Conservation (phyloP, 1,140 invertebrate species). For the Mactra quadrangularis region DNA sequence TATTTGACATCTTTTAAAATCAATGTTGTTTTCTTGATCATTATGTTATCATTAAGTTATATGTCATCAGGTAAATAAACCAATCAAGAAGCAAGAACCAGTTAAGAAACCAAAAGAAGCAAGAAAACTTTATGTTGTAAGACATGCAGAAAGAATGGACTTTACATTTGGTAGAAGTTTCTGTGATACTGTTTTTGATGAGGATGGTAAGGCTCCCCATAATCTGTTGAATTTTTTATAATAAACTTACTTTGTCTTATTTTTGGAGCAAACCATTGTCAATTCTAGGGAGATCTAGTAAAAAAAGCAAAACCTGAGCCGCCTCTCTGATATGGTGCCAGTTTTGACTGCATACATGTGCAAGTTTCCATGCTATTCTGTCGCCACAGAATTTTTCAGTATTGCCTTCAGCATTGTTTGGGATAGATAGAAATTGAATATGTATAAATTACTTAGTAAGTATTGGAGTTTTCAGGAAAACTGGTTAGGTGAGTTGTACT, state of each 20-base stretch:
- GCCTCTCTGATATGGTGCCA: not conserved
- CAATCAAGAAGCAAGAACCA: not conserved
- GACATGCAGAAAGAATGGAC: constrained; percentile 95
- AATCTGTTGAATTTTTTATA: not conserved
- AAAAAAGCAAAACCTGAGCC: not conserved
- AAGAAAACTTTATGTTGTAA: constrained; percentile 90
- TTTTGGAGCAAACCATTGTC: not conserved
- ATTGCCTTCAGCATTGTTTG: too few species aligned
- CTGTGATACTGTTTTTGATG: constrained; percentile 94
- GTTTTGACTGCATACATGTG: not conserved
- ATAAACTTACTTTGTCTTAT: not conserved
- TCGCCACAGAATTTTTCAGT: too few species aligned
- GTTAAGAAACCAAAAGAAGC: not conserved
- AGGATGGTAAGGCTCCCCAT: constrained; percentile 87
- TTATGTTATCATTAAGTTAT: too few species aligned
- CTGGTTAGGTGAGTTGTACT: too few species aligned
- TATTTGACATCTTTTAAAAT: too few species aligned
- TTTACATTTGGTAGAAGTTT: constrained; percentile 93
- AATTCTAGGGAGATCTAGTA: not conserved
- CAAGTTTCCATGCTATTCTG: too few species aligned
- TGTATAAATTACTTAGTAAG: too few species aligned
- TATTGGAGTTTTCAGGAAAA: too few species aligned
- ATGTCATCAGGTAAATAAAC: constrained; percentile 5
- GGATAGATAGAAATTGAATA: too few species aligned
- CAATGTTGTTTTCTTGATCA: too few species aligned